Evolutionary conservation across 2,888 invertebrate species (phyloP).

Genomic region (Dione juno): DNA sequence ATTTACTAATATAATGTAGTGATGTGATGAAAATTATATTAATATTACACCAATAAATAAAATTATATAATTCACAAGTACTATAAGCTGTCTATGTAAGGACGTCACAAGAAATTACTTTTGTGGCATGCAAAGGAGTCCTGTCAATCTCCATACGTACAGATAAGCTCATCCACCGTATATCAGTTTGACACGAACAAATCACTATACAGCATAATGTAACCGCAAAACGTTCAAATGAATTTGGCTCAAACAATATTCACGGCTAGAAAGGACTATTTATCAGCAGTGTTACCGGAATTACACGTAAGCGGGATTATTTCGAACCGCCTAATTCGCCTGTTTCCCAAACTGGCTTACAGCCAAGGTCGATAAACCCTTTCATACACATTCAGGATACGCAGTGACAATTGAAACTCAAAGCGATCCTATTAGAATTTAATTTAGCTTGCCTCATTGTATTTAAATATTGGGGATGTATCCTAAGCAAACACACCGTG

Average conservation of each 20-base stretch:
- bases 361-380: constrained; percentile 78
- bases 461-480: constrained; percentile 75
- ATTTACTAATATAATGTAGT: no score
- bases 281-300: constrained; percentile 45
- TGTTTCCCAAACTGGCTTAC: constrained; percentile 67
- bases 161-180: neutral
- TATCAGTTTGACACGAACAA: constrained; percentile 1
- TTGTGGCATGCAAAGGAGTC: no score
- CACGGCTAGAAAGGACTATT: constrained; percentile 36
- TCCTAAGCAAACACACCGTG: constrained; percentile 79
- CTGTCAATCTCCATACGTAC: neutral
- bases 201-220: constrained; percentile 2
- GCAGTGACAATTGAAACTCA: constrained; percentile 55
- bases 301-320: constrained; percentile 56
- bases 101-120: no score
- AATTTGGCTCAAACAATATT: constrained; percentile 37
- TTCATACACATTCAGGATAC: constrained; percentile 53
- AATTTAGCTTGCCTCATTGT: constrained; percentile 55
- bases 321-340: constrained; percentile 62
- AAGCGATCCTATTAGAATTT: constrained; percentile 54
- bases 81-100: no score
- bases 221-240: constrained; percentile 24
- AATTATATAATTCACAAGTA: no score
- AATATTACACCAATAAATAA: no score
- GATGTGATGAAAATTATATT: no score